phyloP scores from a whole-genome alignment of 1,140 invertebrate species.

The Drosophila navojoa region DNA sequence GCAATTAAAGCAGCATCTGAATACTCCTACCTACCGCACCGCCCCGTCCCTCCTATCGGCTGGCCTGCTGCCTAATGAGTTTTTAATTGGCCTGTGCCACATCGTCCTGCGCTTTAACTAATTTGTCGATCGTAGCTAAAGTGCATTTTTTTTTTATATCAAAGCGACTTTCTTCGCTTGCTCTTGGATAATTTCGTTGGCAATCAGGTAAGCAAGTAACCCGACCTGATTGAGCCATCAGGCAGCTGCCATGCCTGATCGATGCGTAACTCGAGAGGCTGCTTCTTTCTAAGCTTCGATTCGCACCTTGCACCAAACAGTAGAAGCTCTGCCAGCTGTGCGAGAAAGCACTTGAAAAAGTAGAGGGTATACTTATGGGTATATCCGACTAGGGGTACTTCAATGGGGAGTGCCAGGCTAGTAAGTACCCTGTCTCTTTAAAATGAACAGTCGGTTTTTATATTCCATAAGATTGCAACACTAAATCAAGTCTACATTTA shows the following conservation, averaged over 20 bases:
- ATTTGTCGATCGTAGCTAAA: constrained; percentile 47
- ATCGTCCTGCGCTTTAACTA: constrained; percentile 27
- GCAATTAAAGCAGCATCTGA: constrained; percentile 66
- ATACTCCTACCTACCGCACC: constrained; percentile 4
- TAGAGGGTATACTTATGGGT: no score
- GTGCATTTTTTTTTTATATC: constrained; percentile 7
- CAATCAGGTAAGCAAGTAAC: constrained; percentile 31
- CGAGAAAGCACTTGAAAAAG: neutral
- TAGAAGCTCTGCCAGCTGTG: constrained; percentile 36
- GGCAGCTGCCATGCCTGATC: constrained; percentile 33
- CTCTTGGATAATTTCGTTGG: neutral
- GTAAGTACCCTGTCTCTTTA: no score
- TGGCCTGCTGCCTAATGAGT: constrained; percentile 63
- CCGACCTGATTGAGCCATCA: constrained; percentile 68
- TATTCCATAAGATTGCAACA: no score
- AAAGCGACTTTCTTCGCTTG: constrained; percentile 30
- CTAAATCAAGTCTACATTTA: no score
- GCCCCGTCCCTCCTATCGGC: neutral
- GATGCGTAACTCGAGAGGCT: constrained; percentile 57
- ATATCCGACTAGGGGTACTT: no score
- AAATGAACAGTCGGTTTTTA: no score
- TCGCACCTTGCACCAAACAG: constrained; percentile 44
- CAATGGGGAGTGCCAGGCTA: no score
- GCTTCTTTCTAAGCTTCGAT: constrained; percentile 56
- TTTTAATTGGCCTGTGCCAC: constrained; percentile 65